A percentile compares a stretch with the other conserved stretches of the same genome.
These are phyloP conservation scores for Danio aesculapii DNA, from an alignment of 2,797 vertebrate species.

Conservation along the genomic window DNA sequence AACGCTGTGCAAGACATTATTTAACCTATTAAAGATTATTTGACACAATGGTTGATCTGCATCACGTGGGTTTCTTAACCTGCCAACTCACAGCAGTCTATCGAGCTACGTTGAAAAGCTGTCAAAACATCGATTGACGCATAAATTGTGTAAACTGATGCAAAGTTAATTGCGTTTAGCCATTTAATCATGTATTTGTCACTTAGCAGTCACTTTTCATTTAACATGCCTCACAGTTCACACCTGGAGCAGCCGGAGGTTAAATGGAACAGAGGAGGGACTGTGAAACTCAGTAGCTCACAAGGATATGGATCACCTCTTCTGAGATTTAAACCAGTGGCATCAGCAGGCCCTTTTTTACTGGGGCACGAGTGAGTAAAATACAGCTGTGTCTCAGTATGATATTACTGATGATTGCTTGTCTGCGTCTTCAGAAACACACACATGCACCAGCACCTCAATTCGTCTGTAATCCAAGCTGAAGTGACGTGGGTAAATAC, in stretches of 20 bases:
- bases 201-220: conserved; percentile 18
- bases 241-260: conserved; percentile 2
- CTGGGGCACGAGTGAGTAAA: too few species aligned
- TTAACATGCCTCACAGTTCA: background rate
- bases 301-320: background rate
- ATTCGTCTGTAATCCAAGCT: too few species aligned
- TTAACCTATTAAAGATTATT: background rate
- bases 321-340: background rate
- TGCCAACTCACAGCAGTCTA: conserved; percentile 15
- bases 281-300: background rate
- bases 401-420: too few species aligned
- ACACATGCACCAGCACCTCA: too few species aligned
- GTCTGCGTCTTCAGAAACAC: too few species aligned
- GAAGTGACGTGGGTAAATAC: too few species aligned
- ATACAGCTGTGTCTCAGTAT: too few species aligned
- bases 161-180: conserved; percentile 2
- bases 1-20: background rate
- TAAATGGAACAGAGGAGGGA: background rate
- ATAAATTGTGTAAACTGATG: conserved; percentile 15
- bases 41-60: background rate
- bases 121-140: conserved; percentile 16
- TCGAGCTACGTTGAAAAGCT: background rate
- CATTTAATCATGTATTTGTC: conserved; percentile 1
- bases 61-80: conserved; percentile 6
- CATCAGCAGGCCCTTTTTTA: too few species aligned